Evolutionary conservation across 2,888 invertebrate species (phyloP).

Genomic region (Cephus runcator): DNA sequence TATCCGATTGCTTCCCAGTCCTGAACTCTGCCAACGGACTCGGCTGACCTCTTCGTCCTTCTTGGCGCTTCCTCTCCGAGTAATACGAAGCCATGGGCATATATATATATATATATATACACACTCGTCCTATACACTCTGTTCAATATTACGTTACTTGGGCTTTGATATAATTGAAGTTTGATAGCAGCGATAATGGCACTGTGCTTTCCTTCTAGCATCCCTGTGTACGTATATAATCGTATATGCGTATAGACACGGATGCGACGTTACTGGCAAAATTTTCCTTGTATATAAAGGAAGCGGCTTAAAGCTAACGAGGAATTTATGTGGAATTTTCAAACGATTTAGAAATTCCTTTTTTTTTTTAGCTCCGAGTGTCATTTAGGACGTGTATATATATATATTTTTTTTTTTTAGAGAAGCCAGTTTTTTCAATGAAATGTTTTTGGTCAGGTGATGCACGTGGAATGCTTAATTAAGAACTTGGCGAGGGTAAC

Average conservation of each 20-base stretch:
- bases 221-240: slow-evolving; percentile 18
- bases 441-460: background rate
- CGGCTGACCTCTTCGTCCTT: slow-evolving; percentile 39
- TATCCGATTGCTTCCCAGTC: slow-evolving; percentile 48
- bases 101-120: too few relatives aligned
- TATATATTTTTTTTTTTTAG: background rate
- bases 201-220: slow-evolving; percentile 16
- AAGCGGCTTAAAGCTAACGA: background rate
- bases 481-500: background rate
- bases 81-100: slow-evolving; percentile 31
- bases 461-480: background rate
- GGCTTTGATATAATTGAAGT: background rate
- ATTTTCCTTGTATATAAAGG: background rate
- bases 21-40: slow-evolving; percentile 32
- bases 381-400: background rate
- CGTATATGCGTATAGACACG: background rate
- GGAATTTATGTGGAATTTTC: background rate
- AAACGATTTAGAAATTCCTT: background rate
- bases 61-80: slow-evolving; percentile 26
- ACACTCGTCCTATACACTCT: background rate
- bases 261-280: background rate
- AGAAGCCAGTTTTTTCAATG: background rate
- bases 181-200: slow-evolving; percentile 18
- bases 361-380: background rate
- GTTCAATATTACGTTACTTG: background rate